These are phyloP conservation scores for Papilio protenor DNA, from an alignment of 2,888 invertebrate genomes.

Conservation along the genomic window DNA sequence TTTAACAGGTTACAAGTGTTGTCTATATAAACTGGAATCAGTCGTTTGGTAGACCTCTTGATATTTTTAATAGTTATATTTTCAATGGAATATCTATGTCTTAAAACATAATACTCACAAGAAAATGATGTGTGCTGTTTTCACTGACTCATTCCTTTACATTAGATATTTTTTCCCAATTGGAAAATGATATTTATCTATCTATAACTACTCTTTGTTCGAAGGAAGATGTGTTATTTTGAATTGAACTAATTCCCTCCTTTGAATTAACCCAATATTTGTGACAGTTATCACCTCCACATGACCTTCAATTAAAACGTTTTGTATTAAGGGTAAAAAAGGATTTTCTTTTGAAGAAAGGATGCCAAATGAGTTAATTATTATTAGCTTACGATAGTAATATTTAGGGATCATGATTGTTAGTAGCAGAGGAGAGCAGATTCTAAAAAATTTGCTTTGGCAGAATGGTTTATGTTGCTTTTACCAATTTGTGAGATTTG, in stretches of 20 bases:
- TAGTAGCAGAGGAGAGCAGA: background rate
- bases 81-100: background rate
- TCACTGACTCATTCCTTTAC: constrained; percentile 33
- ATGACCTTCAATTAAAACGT: constrained; percentile 41
- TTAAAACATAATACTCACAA: constrained; percentile 39
- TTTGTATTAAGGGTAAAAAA: constrained; percentile 3
- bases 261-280: constrained; percentile 13
- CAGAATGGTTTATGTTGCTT: background rate
- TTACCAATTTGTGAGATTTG: background rate
- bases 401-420: background rate
- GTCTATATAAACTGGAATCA: background rate
- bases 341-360: background rate
- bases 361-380: background rate
- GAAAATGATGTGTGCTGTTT: constrained; percentile 24
- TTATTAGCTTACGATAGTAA: background rate
- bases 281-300: constrained; percentile 41
- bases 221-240: constrained; percentile 26
- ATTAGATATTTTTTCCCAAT: background rate
- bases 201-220: constrained; percentile 11
- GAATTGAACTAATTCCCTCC: constrained; percentile 27
- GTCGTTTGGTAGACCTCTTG: background rate
- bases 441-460: background rate
- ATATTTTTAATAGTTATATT: background rate
- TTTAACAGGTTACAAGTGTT: background rate
- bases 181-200: background rate